phyloP scores from a whole-genome alignment of 2,113 vertebrate species.

The Atherinomorus stipes region DNA sequence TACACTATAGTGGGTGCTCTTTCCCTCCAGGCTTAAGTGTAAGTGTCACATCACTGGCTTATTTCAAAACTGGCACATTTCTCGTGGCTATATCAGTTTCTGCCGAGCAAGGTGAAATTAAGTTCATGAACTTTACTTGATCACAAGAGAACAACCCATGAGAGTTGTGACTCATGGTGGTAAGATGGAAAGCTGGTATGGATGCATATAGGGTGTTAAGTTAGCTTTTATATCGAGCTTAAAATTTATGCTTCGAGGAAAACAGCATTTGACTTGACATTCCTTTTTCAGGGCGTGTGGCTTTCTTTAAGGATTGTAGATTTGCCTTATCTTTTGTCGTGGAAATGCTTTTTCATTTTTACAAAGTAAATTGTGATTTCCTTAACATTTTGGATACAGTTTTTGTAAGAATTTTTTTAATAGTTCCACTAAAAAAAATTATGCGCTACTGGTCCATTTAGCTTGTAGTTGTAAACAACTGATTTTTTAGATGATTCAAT shows the following conservation, averaged over 20 bases:
- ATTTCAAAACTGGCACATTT: constrained; percentile 64
- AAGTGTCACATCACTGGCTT: constrained; percentile 52
- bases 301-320: too few relatives aligned
- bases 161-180: constrained; percentile 47
- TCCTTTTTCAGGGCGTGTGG: too few relatives aligned
- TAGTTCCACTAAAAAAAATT: too few relatives aligned
- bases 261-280: not conserved
- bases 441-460: too few relatives aligned
- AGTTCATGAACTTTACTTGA: constrained; percentile 68
- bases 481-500: too few relatives aligned
- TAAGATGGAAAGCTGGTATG: constrained; percentile 9
- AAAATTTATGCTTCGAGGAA: not conserved
- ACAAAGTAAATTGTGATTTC: too few relatives aligned
- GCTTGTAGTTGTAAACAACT: too few relatives aligned
- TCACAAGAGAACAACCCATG: constrained; percentile 28
- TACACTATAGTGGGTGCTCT: constrained; percentile 16
- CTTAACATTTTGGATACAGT: too few relatives aligned
- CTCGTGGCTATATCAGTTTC: constrained; percentile 50
- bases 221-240: not conserved
- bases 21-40: constrained; percentile 45
- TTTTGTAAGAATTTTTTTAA: too few relatives aligned
- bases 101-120: constrained; percentile 64
- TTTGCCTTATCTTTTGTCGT: too few relatives aligned
- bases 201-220: not conserved
- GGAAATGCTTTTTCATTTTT: too few relatives aligned